Evolutionary conservation across 1,140 invertebrate genomes (phyloP).

Genomic region (Nasonia vitripennis): DNA sequence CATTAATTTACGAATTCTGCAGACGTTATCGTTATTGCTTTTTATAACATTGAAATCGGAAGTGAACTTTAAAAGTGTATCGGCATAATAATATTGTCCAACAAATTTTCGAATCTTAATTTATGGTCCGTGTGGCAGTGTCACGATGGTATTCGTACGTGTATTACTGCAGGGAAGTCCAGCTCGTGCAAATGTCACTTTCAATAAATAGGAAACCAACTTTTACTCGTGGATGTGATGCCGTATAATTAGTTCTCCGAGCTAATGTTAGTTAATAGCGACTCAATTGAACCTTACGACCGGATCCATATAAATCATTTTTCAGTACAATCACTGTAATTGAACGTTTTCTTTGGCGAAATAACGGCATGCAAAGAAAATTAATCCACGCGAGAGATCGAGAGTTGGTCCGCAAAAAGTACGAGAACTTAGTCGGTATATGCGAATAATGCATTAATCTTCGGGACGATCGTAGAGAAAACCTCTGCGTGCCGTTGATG

Average conservation of each 20-base stretch:
- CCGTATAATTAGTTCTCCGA: not conserved
- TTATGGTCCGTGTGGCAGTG: too few species aligned
- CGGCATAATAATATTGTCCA: too few species aligned
- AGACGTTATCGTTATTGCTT: too few species aligned
- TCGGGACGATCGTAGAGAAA: conserved; percentile 1
- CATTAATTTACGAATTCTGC: not conserved
- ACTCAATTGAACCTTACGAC: not conserved
- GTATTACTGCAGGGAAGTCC: too few species aligned
- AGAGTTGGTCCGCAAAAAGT: not conserved
- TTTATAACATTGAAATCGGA: not conserved
- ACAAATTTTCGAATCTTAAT: too few species aligned
- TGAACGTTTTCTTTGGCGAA: not conserved
- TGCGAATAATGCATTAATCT: conserved; percentile 12
- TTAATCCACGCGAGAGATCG: not conserved
- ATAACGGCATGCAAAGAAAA: not conserved
- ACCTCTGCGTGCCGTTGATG: not conserved
- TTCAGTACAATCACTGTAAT: conserved; percentile 1
- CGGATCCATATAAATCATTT: not conserved
- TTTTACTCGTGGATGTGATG: not conserved
- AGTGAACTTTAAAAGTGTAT: not conserved
- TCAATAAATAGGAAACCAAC: not conserved
- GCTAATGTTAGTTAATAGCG: not conserved
- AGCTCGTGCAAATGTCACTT: not conserved
- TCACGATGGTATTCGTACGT: too few species aligned
- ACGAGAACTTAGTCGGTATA: not conserved